A percentile compares a stretch with the other conserved stretches of the same genome.
These are phyloP conservation scores for Colinus virginianus DNA, from an alignment of 2,113 vertebrate genomes.

Conservation along the genomic window DNA sequence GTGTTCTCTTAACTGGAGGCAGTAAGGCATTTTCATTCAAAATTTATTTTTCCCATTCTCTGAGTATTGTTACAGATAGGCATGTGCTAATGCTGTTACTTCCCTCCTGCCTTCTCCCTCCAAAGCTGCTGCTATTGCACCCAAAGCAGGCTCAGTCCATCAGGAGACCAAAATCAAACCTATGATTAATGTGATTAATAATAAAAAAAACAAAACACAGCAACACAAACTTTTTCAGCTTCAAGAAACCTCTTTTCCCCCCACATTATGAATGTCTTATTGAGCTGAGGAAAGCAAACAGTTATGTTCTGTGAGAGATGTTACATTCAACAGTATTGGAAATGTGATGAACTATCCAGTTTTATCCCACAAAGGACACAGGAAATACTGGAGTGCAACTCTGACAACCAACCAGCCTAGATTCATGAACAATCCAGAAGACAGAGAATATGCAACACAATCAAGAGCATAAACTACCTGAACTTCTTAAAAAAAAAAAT, in stretches of 20 bases:
- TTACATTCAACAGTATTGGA: neutral
- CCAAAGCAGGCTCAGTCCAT: neutral
- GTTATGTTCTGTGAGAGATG: neutral
- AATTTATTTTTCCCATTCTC: neutral
- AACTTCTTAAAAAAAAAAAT: conserved; percentile 18
- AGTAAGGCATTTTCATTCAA: neutral
- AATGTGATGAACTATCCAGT: conserved; percentile 8
- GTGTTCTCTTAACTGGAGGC: neutral
- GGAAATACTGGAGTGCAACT: neutral
- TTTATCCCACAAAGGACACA: neutral
- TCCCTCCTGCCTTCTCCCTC: accelerated
- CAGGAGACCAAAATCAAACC: neutral
- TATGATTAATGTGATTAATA: neutral
- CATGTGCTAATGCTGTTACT: neutral
- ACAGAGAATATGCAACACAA: neutral
- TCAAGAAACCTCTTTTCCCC: neutral
- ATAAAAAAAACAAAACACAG: neutral
- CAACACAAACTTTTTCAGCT: neutral
- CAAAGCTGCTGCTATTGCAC: neutral
- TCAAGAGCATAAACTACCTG: conserved; percentile 38
- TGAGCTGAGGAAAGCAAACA: neutral
- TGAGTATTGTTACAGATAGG: neutral
- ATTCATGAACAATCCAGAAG: conserved; percentile 11
- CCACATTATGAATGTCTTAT: neutral
- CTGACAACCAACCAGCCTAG: neutral